Conservation (phyloP, 2,113 vertebrate species). For the Noctilio leporinus region DNA sequence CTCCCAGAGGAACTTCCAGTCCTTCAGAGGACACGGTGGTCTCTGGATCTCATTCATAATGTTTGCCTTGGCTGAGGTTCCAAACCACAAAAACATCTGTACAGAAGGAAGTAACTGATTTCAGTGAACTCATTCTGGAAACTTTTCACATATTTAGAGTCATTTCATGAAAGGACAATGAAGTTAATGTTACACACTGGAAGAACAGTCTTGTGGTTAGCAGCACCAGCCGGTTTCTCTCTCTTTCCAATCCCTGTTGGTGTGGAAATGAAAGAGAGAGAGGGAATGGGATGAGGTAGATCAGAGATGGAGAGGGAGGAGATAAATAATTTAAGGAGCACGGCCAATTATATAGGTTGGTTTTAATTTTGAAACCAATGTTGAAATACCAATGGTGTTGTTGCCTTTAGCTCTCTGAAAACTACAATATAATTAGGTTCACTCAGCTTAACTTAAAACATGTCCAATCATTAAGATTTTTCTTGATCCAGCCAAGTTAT, state of each 20-base stretch:
- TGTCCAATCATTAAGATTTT: slow-evolving; percentile 70
- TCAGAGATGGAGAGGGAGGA: neutral
- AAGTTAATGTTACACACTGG: neutral
- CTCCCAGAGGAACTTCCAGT: neutral
- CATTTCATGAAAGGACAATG: slow-evolving; percentile 4
- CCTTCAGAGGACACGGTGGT: neutral
- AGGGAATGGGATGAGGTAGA: neutral
- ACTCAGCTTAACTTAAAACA: slow-evolving; percentile 65
- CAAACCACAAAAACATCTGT: slow-evolving; percentile 64
- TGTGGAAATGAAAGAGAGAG: neutral
- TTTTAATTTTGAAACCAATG: neutral
- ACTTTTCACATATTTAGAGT: slow-evolving; percentile 38
- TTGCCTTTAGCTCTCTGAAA: slow-evolving; percentile 60
- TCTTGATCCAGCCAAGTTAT: slow-evolving; percentile 65
- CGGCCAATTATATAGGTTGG: slow-evolving; percentile 63
- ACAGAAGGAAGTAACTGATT: slow-evolving; percentile 59
- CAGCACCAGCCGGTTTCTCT: neutral
- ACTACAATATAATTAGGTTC: slow-evolving; percentile 55
- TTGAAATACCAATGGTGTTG: slow-evolving; percentile 3
- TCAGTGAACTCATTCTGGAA: slow-evolving; percentile 63
- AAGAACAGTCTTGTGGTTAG: slow-evolving; percentile 31
- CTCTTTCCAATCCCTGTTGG: neutral
- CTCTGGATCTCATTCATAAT: slow-evolving; percentile 21
- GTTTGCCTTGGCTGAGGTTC: slow-evolving; percentile 62
- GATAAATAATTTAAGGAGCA: slow-evolving; percentile 46